Base-by-base conservation (phyloP, 2,113 vertebrate species). In the Percopsis transmontana region DNA sequence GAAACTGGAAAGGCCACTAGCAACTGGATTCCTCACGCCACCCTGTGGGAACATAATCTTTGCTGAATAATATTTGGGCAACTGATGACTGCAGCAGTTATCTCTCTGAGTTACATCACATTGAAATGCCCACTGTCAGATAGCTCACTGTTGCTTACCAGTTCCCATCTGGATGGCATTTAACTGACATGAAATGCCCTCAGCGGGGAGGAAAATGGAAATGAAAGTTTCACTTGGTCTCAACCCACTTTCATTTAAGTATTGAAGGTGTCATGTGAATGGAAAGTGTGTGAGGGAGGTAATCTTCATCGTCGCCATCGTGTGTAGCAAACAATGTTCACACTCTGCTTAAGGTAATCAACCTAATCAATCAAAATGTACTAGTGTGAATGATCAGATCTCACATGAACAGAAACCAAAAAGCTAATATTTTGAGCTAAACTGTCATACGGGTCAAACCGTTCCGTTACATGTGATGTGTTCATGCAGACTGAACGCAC, bases 21-120 rank as follows among this genome's bases (percentile, higher is more conserved):
- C 12, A 0, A 39, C 54, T 14, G 41, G 70, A 82, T 81, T 88
- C 74, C 47, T 71, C 9, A 45, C 15, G 61, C 48, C 63, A 23
- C 47, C 33, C 79, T 74, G 76, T 74, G 73, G 83, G 50, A 76
- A 85, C 77, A 47, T 57, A 75, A 54, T 56, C 19, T 7, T 64
- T 5, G 38, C 39, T 40, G 52, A 69, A 16, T 56, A 57, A 55
- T 33, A 14, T 15, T 39, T 44, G 50, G 40, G 42, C 18, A 73
- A 57, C 60, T 81, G 66, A 73, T 66, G 68, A 66, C 60, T 58
- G 40, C 16, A 7, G 27, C 3, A 57, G 42, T 15, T 64, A 56
- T 58, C 66, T 53, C 65, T 58, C 60, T 70, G 77, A 81, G 85
- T 47, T 75, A 14, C 66, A 70, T 68, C 38, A 23, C 33, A 39